Evolutionary conservation across 2,888 invertebrate genomes (phyloP), one percentile per base, ranked within the genome.

Genomic region (Ferrisia virgata): DNA sequence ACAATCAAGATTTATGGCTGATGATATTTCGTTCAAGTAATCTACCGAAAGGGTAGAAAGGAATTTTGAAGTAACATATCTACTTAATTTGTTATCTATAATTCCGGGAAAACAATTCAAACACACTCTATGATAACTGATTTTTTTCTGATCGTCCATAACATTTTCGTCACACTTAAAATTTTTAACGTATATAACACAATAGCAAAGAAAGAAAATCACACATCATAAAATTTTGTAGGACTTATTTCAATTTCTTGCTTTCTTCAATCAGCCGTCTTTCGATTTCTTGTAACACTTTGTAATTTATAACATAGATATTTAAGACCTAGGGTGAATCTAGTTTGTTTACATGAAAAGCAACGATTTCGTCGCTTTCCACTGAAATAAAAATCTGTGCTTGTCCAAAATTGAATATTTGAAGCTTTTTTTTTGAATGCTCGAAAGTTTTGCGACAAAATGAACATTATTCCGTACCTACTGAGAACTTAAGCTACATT

Each of bases 1-100:
- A 15, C 91, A 91, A 1, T 88, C 89, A 82, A 91, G 89, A 85
- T 90, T 88, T 72, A 91, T 89, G 0, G 91, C 91, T 84, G 90
- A 89, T 18, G 91, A 85, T 83, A 91, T 81, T 3, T 89, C 89
- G 31, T 88, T 87, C 8, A 92, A 87, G 85, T 91, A 90, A n/a
- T 79, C 78, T 87, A n/a, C n/a, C n/a, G n/a, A n/a, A n/a, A n/a
- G n/a, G n/a, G n/a, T n/a, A n/a, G n/a, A n/a, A n/a, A n/a, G n/a
- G n/a, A n/a, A n/a, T n/a, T n/a, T n/a, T n/a, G n/a, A n/a, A n/a
- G n/a, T n/a, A n/a, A n/a, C n/a, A n/a, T n/a, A n/a, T n/a, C n/a
- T n/a, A n/a, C n/a, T n/a, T n/a, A n/a, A n/a, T n/a, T n/a, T n/a
- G n/a, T n/a, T n/a, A n/a, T n/a, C n/a, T n/a, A n/a, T n/a, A n/a